These are phyloP conservation scores for Timandra comae DNA, from an alignment of 2,888 invertebrate species.

Conservation along the genomic window DNA sequence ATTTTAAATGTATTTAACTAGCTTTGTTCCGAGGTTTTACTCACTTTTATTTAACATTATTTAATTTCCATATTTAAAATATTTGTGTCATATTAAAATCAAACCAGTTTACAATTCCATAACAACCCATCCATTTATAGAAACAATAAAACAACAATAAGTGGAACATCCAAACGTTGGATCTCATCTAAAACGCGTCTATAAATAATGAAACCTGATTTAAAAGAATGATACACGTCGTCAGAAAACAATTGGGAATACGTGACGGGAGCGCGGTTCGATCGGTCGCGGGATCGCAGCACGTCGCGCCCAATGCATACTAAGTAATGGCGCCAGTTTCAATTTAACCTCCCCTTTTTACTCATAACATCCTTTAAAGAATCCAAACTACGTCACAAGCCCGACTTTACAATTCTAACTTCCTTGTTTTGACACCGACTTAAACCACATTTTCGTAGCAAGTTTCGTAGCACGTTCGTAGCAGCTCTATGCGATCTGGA, in stretches of 20 bases:
- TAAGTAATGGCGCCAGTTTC: slow-evolving; percentile 68
- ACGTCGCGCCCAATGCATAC: slow-evolving; percentile 71
- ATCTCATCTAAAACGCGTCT: slow-evolving; percentile 30
- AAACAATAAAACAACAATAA: no score
- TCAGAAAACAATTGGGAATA: slow-evolving; percentile 74
- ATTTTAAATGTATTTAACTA: no score
- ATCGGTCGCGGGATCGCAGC: slow-evolving; percentile 59
- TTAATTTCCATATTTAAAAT: no score
- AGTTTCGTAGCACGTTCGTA: slow-evolving; percentile 31
- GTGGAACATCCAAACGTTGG: no score
- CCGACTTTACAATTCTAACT: slow-evolving; percentile 1
- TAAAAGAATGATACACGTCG: slow-evolving; percentile 73
- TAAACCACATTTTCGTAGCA: slow-evolving; percentile 11
- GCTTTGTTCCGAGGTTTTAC: no score
- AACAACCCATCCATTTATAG: no score
- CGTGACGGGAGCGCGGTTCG: slow-evolving; percentile 55
- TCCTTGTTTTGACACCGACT: slow-evolving; percentile 3
- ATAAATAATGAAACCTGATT: slow-evolving; percentile 68
- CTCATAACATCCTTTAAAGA: slow-evolving; percentile 44
- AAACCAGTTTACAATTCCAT: no score
- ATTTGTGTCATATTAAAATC: no score
- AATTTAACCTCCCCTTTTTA: slow-evolving; percentile 56
- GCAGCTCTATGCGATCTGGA: slow-evolving; percentile 22
- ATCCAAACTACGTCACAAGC: slow-evolving; percentile 14
- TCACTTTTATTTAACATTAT: no score